phyloP scores from a whole-genome alignment of 2,888 invertebrate genomes.

The Drosophila anceps region DNA sequence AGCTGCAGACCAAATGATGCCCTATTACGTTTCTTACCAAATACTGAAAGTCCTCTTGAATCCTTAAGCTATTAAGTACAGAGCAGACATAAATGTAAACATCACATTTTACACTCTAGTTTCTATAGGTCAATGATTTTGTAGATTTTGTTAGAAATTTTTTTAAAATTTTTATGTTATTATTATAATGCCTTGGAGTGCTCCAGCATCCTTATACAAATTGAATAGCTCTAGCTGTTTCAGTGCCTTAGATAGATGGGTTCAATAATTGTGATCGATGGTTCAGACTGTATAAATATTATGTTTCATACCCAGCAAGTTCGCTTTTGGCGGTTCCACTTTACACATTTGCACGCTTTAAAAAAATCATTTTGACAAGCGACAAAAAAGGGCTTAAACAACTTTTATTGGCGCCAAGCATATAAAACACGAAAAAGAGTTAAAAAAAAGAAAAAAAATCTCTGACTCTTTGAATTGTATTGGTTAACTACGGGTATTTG shows the following conservation, averaged over 20 bases:
- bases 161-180: neutral
- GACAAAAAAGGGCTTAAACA: neutral
- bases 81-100: too few relatives aligned
- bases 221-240: neutral
- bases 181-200: neutral
- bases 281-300: neutral
- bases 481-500: conserved; percentile 46
- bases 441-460: conserved; percentile 8
- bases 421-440: conserved; percentile 7
- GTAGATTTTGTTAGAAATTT: too few relatives aligned
- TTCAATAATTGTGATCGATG: neutral
- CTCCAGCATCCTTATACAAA: neutral
- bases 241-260: neutral
- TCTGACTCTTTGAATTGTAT: conserved; percentile 13
- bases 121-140: too few relatives aligned
- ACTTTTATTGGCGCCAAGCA: conserved; percentile 9
- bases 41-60: neutral
- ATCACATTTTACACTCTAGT: too few relatives aligned
- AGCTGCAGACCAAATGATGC: neutral
- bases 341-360: neutral
- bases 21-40: neutral
- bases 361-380: conserved; percentile 6
- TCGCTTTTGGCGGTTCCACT: neutral
- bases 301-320: neutral
- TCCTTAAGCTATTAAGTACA: too few relatives aligned